Evolutionary conservation across 2,797 vertebrate species (phyloP).

Genomic region (Hybognathus amarus): DNA sequence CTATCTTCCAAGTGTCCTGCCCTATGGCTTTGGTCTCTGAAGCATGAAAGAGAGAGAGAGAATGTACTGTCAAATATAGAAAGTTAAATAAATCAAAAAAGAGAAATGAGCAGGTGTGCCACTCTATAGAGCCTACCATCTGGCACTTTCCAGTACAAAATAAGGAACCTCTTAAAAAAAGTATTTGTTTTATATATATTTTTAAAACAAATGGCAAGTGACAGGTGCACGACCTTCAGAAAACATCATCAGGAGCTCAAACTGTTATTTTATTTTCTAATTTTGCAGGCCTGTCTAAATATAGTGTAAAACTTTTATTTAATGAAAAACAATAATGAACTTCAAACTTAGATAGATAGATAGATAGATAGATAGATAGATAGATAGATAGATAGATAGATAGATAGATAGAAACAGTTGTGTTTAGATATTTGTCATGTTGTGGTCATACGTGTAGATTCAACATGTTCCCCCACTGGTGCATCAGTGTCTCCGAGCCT

Average conservation of each 20-base stretch:
- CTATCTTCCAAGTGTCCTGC: constrained; percentile 78
- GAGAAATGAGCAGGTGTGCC: constrained; percentile 16
- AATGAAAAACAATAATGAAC: neutral
- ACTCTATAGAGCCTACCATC: constrained; percentile 12
- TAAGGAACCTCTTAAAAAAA: neutral
- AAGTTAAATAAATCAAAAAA: constrained; percentile 10
- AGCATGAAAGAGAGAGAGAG: constrained; percentile 33
- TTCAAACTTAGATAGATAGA: neutral
- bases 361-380: neutral
- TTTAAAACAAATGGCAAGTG: neutral
- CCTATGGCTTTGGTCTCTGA: constrained; percentile 67
- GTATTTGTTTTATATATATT: too few relatives aligned
- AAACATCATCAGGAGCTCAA: neutral
- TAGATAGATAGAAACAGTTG: neutral
- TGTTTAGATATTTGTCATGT: neutral
- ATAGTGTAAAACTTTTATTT: neutral
- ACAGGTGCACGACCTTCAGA: neutral
- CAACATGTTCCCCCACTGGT: constrained; percentile 61
- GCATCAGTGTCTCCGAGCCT: constrained; percentile 62
- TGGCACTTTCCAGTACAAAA: constrained; percentile 16
- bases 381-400: neutral
- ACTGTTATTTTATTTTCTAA: neutral
- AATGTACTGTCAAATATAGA: constrained; percentile 28
- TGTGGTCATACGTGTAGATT: constrained; percentile 61
- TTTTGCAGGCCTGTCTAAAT: neutral